Evolutionary conservation across 2,888 invertebrate species (phyloP).

Genomic region (Lamellibrachia satsuma): DNA sequence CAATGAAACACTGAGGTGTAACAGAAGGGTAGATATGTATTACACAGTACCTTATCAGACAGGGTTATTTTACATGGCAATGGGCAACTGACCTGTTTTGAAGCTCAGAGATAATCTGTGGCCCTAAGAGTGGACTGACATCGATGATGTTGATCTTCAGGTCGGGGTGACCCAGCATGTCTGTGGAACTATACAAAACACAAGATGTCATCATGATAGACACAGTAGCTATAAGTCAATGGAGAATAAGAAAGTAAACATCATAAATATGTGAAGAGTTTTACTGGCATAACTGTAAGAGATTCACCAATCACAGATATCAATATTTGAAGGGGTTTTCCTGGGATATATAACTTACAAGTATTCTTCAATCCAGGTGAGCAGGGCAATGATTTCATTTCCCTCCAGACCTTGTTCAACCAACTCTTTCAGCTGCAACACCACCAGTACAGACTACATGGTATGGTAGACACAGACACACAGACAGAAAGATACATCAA

Average conservation of each 20-base stretch:
- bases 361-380: slow-evolving; percentile 95
- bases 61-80: not conserved
- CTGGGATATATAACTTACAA: slow-evolving; percentile 53
- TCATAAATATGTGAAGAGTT: too few relatives aligned
- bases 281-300: too few relatives aligned
- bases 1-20: too few relatives aligned
- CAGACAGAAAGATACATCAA: too few relatives aligned
- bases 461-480: too few relatives aligned
- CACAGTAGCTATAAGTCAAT: not conserved
- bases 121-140: slow-evolving; percentile 81
- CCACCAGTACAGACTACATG: not conserved
- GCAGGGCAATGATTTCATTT: slow-evolving; percentile 92
- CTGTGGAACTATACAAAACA: slow-evolving; percentile 72
- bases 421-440: slow-evolving; percentile 39
- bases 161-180: slow-evolving; percentile 88
- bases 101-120: slow-evolving; percentile 78
- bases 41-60: too few relatives aligned
- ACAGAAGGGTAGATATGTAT: too few relatives aligned
- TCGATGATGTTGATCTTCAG: slow-evolving; percentile 74
- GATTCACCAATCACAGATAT: not conserved
- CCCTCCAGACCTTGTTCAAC: slow-evolving; percentile 82
- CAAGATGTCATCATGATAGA: not conserved
- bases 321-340: not conserved
- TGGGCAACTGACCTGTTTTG: slow-evolving; percentile 81
- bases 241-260: too few relatives aligned